Base-by-base conservation (phyloP, 2,113 vertebrate species). In the Scatophagus argus region DNA sequence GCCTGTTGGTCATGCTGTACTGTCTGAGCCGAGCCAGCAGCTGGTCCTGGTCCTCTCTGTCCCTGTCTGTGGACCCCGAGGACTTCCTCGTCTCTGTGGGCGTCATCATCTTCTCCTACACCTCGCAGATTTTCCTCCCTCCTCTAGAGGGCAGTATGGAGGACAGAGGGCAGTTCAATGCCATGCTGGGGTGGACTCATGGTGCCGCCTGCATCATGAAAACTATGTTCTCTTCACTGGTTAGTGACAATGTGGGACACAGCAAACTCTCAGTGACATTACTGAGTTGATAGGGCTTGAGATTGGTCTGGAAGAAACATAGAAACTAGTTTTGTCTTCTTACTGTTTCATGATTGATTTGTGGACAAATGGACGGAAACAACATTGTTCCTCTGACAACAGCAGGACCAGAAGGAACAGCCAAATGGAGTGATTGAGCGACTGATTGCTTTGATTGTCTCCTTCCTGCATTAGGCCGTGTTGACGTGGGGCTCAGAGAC, bases 41-140 rank as follows among this genome's bases (percentile, higher is more conserved):
- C 38, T 95, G 95, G 93, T 93, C 91, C 56, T 96, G 93, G 95
- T 84, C 88, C 54, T 90, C 83, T 77, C 91, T 96, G 64, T 89
- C 86, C 11, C 79, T 94, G 47, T 90, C 87, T 0, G 77, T 91
- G 68, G 92, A 96, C 43, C 95, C 95, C 58, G 93, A 96, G 65
- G 90, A 94, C 49, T 95, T 96, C 75, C 87, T 96, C 2, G 88
- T 96, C 65, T 94, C 96, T 0, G 91, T 94, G 51, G 95, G 95
- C 1, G 93, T 96, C 71, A 96, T 96, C 27, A 96, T 96, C 90
- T 97, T 96, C 91, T 96, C 96, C 81, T 97, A 97, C 66, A 97
- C 96, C 44, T 97, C 95, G 0, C 94, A 96, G 91, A 94, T 96
- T 88, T 96, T 95, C 92, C 94, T 96, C 83, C 94, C 94, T 41